Evolutionary conservation across 2,888 invertebrate genomes (phyloP), one percentile per base, ranked within the genome.

Genomic region (Exocentrus adspersus): DNA sequence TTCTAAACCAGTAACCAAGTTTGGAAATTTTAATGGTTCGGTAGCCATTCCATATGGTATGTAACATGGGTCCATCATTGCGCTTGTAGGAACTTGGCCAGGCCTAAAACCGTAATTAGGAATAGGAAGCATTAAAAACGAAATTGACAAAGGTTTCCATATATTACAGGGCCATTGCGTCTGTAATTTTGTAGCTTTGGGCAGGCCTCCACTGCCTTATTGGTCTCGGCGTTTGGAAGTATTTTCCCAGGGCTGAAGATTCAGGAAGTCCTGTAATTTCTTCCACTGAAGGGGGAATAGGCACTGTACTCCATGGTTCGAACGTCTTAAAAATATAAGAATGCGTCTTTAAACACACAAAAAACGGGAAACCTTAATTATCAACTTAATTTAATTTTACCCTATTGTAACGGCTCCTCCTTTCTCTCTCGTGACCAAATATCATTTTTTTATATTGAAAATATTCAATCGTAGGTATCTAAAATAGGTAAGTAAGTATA

Each of bases 131-230:
- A n/a, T n/a, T n/a, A n/a, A n/a, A n/a, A n/a, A n/a, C n/a, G n/a
- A n/a, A n/a, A n/a, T n/a, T n/a, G n/a, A n/a, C 6, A 7, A 3
- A 19, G 14, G 10, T 19, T 19, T 1, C n/a, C n/a, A n/a, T 43
- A 2, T 2, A 58, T 70, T 84, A 90, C 89, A 92, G 84, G 51
- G 91, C 90, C 62, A 88, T 89, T 14, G 90, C 87, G 84, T 92
- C 91, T 61, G 92, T 86, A 78, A 88, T 89, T 82, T 93, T 92
- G 80, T 90, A 93, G 52, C 91, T 91, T 82, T 91, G 85, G 12
- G 90, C 91, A 20, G 92, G 91, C 62, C 92, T 85, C 92, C 93
- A 93, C 14, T 92, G 91, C 80, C 92, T 91, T n/a, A n/a, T n/a
- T 61, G 90, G 89, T 69, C 88, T 86, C 0, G 91, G 89, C 0